phyloP scores from a whole-genome alignment of 2,113 vertebrate genomes.

The Siniperca chuatsi region DNA sequence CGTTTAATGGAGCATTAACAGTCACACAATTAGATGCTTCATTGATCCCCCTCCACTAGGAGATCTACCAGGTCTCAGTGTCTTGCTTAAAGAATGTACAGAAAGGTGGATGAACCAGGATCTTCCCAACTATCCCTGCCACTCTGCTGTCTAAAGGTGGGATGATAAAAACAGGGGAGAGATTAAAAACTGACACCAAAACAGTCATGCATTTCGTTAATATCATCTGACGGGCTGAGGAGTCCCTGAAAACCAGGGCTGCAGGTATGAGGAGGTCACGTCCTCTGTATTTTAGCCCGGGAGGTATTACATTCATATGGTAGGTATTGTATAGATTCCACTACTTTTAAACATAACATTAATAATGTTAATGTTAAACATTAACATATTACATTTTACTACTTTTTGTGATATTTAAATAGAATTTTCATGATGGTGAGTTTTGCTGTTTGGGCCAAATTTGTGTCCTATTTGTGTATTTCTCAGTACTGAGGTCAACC shows the following conservation, averaged over 20 bases:
- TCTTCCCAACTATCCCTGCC: background rate
- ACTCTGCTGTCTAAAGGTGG: background rate
- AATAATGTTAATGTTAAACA: background rate
- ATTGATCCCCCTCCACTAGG: slow-evolving; percentile 25
- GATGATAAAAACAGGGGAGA: background rate
- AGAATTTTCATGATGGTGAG: background rate
- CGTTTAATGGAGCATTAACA: slow-evolving; percentile 54
- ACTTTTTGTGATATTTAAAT: background rate
- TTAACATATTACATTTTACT: background rate
- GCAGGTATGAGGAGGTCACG: background rate
- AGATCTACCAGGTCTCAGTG: slow-evolving; percentile 10
- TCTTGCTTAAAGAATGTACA: slow-evolving; percentile 3
- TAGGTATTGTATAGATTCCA: background rate
- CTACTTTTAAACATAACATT: background rate
- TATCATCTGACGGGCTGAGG: background rate
- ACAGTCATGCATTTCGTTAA: background rate
- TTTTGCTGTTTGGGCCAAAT: background rate
- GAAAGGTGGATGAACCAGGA: slow-evolving; percentile 13
- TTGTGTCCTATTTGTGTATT: background rate
- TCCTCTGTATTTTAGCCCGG: background rate
- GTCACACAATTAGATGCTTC: slow-evolving; percentile 56
- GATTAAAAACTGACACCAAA: background rate
- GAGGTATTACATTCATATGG: no score
- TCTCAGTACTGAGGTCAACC: background rate
- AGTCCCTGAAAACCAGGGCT: background rate